These are phyloP conservation scores for Drosophila macrospina DNA, from an alignment of 2,888 invertebrate species.

Conservation along the genomic window DNA sequence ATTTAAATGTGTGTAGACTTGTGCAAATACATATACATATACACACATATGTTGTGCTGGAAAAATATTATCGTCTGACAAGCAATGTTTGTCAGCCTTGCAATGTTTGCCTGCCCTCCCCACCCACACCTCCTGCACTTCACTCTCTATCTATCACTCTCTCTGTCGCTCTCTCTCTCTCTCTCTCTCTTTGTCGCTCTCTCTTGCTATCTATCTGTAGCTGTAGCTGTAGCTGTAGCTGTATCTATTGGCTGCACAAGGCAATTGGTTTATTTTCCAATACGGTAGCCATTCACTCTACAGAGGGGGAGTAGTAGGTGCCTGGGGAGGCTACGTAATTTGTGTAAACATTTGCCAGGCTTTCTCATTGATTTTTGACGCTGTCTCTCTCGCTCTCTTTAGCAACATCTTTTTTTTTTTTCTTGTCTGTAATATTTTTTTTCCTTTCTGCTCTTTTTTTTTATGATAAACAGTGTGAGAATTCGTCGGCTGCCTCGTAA, in stretches of 20 bases:
- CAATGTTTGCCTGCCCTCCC: constrained; percentile 52
- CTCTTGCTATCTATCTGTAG: too few species aligned
- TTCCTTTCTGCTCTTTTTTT: constrained; percentile 31
- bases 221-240: constrained; percentile 57
- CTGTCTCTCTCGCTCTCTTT: constrained; percentile 13
- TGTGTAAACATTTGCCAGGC: constrained; percentile 78
- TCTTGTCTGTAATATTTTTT: background rate
- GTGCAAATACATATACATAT: constrained; percentile 31
- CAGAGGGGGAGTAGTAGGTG: constrained; percentile 20
- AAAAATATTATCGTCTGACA: constrained; percentile 72
- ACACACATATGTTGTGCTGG: constrained; percentile 31
- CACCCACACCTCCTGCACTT: constrained; percentile 49
- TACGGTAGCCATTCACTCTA: constrained; percentile 77
- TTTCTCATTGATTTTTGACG: constrained; percentile 75
- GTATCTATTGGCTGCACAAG: constrained; percentile 71
- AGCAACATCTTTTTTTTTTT: constrained; percentile 4
- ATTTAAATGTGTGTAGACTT: too few species aligned
- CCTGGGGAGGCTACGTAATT: constrained; percentile 63
- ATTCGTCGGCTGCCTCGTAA: constrained; percentile 60
- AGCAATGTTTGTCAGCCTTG: constrained; percentile 53
- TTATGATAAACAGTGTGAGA: constrained; percentile 77
- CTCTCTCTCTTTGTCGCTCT: constrained; percentile 31
- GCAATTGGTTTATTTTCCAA: constrained; percentile 80
- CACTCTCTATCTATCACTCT: too few species aligned
- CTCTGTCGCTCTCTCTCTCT: constrained; percentile 30